These are phyloP conservation scores for Meloidogyne floridensis DNA, from an alignment of 1,140 invertebrate species.

Conservation along the genomic window DNA sequence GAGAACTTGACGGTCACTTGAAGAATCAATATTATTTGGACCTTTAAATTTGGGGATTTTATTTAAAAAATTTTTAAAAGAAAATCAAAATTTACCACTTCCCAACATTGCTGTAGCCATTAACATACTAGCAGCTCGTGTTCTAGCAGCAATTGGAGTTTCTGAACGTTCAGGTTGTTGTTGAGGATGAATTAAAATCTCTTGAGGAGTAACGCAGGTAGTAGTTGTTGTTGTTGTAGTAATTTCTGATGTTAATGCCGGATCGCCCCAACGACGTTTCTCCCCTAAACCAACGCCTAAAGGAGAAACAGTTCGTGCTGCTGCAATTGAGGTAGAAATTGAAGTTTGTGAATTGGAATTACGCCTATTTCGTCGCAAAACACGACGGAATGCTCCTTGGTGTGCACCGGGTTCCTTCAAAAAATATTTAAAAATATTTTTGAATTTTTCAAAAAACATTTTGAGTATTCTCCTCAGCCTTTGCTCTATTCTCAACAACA, in stretches of 20 bases:
- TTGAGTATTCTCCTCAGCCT: slow-evolving; percentile 9
- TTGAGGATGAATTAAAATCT: neutral
- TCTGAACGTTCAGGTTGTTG: slow-evolving; percentile 14
- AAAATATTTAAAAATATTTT: neutral
- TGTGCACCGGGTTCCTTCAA: slow-evolving; percentile 9
- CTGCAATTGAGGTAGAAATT: neutral
- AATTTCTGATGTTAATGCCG: too few relatives aligned
- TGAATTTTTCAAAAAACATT: neutral
- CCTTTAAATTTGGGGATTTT: neutral
- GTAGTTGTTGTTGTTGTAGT: neutral
- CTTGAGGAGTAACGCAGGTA: neutral
- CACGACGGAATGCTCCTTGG: slow-evolving; percentile 33
- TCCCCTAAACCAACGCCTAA: slow-evolving; percentile 32
- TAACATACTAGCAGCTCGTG: slow-evolving; percentile 36
- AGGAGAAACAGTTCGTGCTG: slow-evolving; percentile 35
- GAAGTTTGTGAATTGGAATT: slow-evolving; percentile 13
- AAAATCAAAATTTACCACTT: slow-evolving; percentile 1
- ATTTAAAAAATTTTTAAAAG: neutral
- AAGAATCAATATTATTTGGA: neutral
- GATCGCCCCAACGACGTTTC: slow-evolving; percentile 39
- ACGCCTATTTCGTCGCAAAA: slow-evolving; percentile 20
- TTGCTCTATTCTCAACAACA: neutral
- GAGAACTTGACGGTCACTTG: slow-evolving; percentile 31
- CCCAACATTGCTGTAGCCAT: neutral
- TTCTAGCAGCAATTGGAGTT: slow-evolving; percentile 35